Evolutionary conservation across 2,797 vertebrate genomes (phyloP).

Genomic region (Halcyon badia): DNA sequence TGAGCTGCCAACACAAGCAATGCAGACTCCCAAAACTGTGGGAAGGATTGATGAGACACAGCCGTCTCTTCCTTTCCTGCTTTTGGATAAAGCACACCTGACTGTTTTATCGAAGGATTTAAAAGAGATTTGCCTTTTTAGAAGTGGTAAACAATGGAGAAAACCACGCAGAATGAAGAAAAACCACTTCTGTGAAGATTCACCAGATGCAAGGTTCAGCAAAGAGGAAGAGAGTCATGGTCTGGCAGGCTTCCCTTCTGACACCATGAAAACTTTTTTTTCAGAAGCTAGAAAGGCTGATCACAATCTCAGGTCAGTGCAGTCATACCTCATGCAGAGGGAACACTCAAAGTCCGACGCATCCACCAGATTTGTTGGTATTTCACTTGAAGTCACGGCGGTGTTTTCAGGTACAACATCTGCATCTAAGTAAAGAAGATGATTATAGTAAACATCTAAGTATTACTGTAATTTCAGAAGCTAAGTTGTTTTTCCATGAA

Average conservation of each 20-base stretch:
- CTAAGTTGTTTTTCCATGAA: background rate
- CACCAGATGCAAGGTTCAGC: background rate
- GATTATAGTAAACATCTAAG: background rate
- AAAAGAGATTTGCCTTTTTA: background rate
- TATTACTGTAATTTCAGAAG: background rate
- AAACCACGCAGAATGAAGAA: background rate
- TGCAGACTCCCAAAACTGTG: background rate
- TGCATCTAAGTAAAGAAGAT: slow-evolving; percentile 75
- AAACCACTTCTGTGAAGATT: background rate
- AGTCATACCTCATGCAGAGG: slow-evolving; percentile 90
- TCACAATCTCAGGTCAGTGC: background rate
- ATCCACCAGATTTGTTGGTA: slow-evolving; percentile 84
- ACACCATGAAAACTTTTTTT: background rate
- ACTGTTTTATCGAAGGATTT: background rate
- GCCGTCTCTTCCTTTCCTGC: background rate
- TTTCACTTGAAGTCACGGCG: slow-evolving; percentile 30
- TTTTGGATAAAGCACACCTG: background rate
- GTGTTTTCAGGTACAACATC: slow-evolving; percentile 50
- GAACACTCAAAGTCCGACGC: slow-evolving; percentile 90
- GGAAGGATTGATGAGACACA: background rate
- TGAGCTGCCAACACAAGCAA: slow-evolving; percentile 22
- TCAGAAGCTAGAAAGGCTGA: background rate
- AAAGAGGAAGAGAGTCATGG: background rate
- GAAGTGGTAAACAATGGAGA: background rate
- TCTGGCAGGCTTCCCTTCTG: background rate